Conservation (phyloP, 2,797 vertebrate genomes). For the Gymnopithys bicolor region DNA sequence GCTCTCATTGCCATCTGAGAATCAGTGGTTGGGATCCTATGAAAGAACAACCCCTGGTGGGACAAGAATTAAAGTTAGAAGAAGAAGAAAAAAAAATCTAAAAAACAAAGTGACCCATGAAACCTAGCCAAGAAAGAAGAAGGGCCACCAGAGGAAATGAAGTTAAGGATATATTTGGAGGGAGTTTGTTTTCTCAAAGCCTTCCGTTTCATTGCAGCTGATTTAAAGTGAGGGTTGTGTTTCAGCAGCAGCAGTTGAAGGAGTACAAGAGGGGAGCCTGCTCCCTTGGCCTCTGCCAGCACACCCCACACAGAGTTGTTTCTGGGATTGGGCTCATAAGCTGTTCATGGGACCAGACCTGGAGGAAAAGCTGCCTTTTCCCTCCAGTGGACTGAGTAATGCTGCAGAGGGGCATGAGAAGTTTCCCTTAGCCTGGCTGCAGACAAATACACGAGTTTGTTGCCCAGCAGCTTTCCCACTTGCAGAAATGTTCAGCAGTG, state of each 20-base stretch:
- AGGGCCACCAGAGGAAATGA: conserved; percentile 58
- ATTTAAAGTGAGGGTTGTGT: not conserved
- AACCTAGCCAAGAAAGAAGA: conserved; percentile 28
- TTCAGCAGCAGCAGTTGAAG: not conserved
- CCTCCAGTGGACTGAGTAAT: fast-evolving
- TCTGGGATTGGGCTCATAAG: not conserved
- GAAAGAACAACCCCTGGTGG: conserved; percentile 61
- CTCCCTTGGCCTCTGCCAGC: fast-evolving
- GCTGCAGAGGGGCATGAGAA: not conserved
- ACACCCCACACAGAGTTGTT: fast-evolving
- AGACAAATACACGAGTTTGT: not conserved
- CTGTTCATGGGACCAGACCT: not conserved
- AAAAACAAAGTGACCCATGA: conserved; percentile 41
- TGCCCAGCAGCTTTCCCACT: not conserved
- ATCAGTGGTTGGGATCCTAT: not conserved
- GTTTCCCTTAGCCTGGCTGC: not conserved
- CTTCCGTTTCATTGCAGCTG: conserved; percentile 31
- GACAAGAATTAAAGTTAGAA: conserved; percentile 61
- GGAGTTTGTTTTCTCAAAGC: conserved; percentile 66
- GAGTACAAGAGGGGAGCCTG: not conserved
- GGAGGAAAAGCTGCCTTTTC: not conserved
- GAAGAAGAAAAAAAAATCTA: not conserved
- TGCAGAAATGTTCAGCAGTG: not conserved
- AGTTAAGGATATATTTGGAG: conserved; percentile 38
- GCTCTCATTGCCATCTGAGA: conserved; percentile 32